Percentiles rank a stretch among this genome's conserved stretches.
phyloP scores from a whole-genome alignment of 2,113 vertebrate species.

The Antennarius striatus region DNA sequence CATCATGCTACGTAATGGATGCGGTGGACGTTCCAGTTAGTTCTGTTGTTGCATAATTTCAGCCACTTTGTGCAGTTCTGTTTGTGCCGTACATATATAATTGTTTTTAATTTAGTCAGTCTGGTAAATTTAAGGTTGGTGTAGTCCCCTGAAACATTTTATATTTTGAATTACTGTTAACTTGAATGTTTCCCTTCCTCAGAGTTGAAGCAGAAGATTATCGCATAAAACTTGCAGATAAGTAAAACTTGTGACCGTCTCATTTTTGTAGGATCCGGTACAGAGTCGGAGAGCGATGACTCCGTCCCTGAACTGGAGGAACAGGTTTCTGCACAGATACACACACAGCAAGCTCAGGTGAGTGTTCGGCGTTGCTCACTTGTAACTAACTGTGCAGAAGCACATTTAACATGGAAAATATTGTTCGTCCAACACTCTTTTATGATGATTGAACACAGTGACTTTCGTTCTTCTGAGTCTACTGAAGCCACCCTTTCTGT shows the following conservation, averaged over 20 bases:
- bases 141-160: not conserved
- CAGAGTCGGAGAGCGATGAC: conserved; percentile 98
- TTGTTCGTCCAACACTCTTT: conserved; percentile 49
- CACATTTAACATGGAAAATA: not conserved
- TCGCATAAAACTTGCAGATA: not conserved
- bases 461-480: conserved; percentile 80
- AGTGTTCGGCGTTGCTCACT: not conserved
- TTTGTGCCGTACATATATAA: too few species aligned
- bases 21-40: not conserved
- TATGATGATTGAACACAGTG: conserved; percentile 70
- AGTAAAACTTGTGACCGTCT: conserved; percentile 3
- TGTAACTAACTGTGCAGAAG: not conserved
- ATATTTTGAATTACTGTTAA: not conserved
- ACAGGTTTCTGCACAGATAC: conserved; percentile 94
- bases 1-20: not conserved
- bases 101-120: too few species aligned
- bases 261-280: conserved; percentile 88
- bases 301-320: conserved; percentile 98
- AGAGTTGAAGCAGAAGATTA: conserved; percentile 15
- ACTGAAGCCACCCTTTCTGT: conserved; percentile 73
- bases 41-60: not conserved
- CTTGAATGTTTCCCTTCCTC: not conserved
- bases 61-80: too few species aligned
- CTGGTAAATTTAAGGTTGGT: not conserved
- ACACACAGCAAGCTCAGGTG: conserved; percentile 97